phyloP scores from a whole-genome alignment of 2,888 invertebrate genomes.

The Chironomus riparius region DNA sequence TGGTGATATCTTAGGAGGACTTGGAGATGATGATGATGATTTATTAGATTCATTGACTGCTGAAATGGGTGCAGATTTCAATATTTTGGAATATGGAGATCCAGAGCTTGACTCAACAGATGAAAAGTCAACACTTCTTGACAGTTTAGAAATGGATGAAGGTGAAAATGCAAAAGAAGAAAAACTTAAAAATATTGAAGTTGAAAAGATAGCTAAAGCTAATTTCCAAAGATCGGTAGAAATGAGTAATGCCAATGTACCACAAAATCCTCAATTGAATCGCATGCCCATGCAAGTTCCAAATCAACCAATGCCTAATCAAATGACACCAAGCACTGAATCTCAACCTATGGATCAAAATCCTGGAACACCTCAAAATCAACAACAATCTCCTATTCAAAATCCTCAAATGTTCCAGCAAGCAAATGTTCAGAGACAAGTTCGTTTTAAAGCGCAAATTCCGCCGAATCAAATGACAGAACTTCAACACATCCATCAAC shows the following conservation, averaged over 20 bases:
- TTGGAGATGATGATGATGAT: slow-evolving; percentile 82
- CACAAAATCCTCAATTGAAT: slow-evolving; percentile 19
- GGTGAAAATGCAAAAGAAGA: slow-evolving; percentile 62
- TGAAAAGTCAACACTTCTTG: slow-evolving; percentile 75
- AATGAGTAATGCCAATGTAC: slow-evolving; percentile 28
- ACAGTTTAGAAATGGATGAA: slow-evolving; percentile 73
- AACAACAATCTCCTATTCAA: background rate
- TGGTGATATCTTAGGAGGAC: slow-evolving; percentile 69
- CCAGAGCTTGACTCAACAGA: slow-evolving; percentile 78
- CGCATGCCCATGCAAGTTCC: slow-evolving; percentile 21
- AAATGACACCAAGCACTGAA: background rate
- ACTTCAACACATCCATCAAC: slow-evolving; percentile 46
- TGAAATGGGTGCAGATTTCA: slow-evolving; percentile 91
- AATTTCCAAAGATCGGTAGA: slow-evolving; percentile 26
- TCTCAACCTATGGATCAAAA: slow-evolving; percentile 29
- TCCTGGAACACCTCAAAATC: background rate
- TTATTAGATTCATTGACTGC: slow-evolving; percentile 59
- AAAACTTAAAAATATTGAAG: slow-evolving; percentile 40
- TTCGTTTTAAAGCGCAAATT: slow-evolving; percentile 29
- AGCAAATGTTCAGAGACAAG: slow-evolving; percentile 14
- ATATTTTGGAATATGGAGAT: slow-evolving; percentile 91
- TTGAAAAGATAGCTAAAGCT: slow-evolving; percentile 21
- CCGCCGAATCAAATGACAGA: slow-evolving; percentile 30
- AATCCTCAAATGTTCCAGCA: slow-evolving; percentile 24
- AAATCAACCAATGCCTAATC: slow-evolving; percentile 32